A percentile compares a stretch with the other conserved stretches of the same genome.
Evolutionary conservation across 2,888 invertebrate genomes (phyloP).

Genomic region (Tachina fera): DNA sequence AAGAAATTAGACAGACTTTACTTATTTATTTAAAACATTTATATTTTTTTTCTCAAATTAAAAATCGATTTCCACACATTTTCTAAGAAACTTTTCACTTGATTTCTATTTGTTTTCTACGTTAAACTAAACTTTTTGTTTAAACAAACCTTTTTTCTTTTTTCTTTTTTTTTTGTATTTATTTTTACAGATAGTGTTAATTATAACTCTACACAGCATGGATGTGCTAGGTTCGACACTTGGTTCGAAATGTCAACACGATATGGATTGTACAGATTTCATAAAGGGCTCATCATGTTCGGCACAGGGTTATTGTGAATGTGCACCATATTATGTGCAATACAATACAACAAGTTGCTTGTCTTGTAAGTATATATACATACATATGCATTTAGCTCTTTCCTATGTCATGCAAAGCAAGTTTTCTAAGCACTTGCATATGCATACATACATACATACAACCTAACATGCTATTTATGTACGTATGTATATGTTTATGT

Average conservation of each 20-base stretch:
- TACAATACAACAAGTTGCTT: conserved; percentile 91
- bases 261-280: conserved; percentile 83
- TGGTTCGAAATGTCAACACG: conserved; percentile 83
- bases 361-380: conserved; percentile 87
- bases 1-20: neutral
- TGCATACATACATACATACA: neutral
- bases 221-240: conserved; percentile 64
- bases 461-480: neutral
- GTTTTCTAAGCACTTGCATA: conserved; percentile 14
- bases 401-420: conserved; percentile 21
- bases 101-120: conserved; percentile 5
- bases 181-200: conserved; percentile 68
- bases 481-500: neutral
- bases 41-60: neutral
- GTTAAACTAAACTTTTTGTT: neutral
- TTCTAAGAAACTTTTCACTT: conserved; percentile 29
- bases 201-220: conserved; percentile 61
- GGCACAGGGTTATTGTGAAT: conserved; percentile 88
- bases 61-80: neutral
- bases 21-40: neutral
- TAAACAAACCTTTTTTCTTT: neutral
- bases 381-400: neutral
- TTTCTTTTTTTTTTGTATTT: neutral
- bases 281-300: conserved; percentile 83
- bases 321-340: conserved; percentile 91